Evolutionary conservation across 2,113 vertebrate species (phyloP), one percentile per base, ranked within the genome.

Genomic region (Willisornis vidua): DNA sequence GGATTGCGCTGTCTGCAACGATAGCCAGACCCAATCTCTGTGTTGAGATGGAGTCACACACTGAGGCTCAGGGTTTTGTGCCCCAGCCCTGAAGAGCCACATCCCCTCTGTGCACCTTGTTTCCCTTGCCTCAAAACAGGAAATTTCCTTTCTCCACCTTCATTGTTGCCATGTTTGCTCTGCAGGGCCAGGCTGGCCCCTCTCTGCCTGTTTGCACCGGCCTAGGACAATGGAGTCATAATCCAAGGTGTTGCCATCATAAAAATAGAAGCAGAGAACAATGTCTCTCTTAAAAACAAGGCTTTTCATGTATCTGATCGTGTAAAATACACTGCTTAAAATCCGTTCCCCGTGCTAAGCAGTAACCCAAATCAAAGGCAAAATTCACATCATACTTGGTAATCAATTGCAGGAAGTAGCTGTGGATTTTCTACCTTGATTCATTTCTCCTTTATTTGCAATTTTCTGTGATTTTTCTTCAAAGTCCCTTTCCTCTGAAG

Each of bases 241-340:
- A 88, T 46, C 39, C 0, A 1, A 96, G 88, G 82, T 77, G 92
- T 52, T 92, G 82, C 68, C 37, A 0, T 17, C 1, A 2, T 91
- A 93, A 88, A 97, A 97, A 95, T 90, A 95, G 94, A 90, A 96
- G 23, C 0, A 0, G 35, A 74, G 93, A 94, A 96, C 93, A 97
- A 95, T 85, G 48, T 61, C 31, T 19, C 71, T 54, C 76, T 90
- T 43, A 68, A 81, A 81, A 95, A 84, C 92, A 95, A 88, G 72
- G 63, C 2, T 52, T 93, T 86, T 54, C 57, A 43, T 92, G 75
- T 78, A 70, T 66, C 51, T 84, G 75, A 35, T 79, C 25, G 19
- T 95, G 82, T 90, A 88, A 94, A 94, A 83, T 85, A 31, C 0
- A 2, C 37, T 80, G 81, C 37, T 89, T 70, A 59, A 94, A 96